Evolutionary conservation across 2,113 vertebrate genomes (phyloP), one percentile per base, ranked within the genome.

Genomic region (Bambusicola thoracicus): DNA sequence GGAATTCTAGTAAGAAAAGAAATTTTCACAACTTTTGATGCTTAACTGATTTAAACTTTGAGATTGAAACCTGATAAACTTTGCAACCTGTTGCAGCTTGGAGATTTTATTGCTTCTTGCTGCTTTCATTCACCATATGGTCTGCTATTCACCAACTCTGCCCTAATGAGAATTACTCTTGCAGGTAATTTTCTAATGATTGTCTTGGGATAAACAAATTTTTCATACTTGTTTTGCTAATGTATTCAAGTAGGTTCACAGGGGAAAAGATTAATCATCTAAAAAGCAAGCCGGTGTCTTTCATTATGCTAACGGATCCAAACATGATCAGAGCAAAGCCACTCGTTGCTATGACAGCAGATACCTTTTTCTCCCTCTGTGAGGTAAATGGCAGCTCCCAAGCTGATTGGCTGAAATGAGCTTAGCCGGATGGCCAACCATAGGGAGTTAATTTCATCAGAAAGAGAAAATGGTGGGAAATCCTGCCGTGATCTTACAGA

Each of bases 131-230:
- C 94, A 96, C 98, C 98, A 98, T 98, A 98, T 98, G 98, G 97
- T 96, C 92, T 92, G 93, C 91, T 96, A 97, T 98, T 98, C 97
- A 98, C 74, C 88, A 92, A 89, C 91, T 83, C 48, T 95, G 88
- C 97, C 96, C 98, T 97, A 96, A 97, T 96, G 98, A 98, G 98
- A 98, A 98, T 98, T 98, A 96, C 93, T 97, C 98, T 97, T 98
- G 97, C 98, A 98, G 98, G 98, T 98, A 98, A 98, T 98, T 98
- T 98, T 97, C 98, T 98, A 98, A 98, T 98, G 97, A 98, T 98
- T 98, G 97, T 98, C 98, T 98, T 98, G 98, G 98, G 98, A 98
- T 98, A 98, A 98, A 98, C 98, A 98, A 98, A 98, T 97, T 98
- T 98, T 98, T 98, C 97, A 97, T 97, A 97, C 97, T 98, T 97